Evolutionary conservation across 1,140 invertebrate species (phyloP), one percentile per base, ranked within the genome.

Genomic region (Trissolcus basalis): DNA sequence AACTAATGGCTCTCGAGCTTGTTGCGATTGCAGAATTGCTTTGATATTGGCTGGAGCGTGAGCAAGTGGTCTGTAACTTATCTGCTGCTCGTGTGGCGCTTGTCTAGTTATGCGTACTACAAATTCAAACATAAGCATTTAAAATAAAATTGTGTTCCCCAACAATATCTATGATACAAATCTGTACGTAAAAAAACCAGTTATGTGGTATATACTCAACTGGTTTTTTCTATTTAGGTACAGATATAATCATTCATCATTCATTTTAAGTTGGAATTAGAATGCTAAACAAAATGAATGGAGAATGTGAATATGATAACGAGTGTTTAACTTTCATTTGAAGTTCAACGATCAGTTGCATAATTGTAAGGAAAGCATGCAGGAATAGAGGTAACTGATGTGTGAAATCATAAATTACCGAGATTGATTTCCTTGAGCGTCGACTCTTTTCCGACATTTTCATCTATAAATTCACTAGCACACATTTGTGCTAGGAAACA

Each of bases 31-130:
- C 5, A 88, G 59, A 19, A 88, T 69, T 16, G 86, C 80, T 49
- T 85, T 81, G 11, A 88, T 86, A 0, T 82, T 77, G 0, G 77
- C 59, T 5, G 86, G 85, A 0, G 82, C 85, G 16, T 87, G 83
- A 16, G 81, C 81, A n/a, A 80, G 71, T 0, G 82, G 78, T 36
- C 79, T 77, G 12, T 87, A 85, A 16, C 77, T 82, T 4, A 77
- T 50, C 0, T 78, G 78, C 0, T 41, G 19, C 19, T 27, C 43
- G 33, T 72, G 75, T 45, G 68, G 76, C 4, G 69, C 45, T 55
- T 85, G 80, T 19, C 84, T 78, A n/a, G 41, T 76, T 39, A 59
- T 58, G 8, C 84, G 82, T 0, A 74, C 14, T 6, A 77, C 48
- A 7, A 60, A 50, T 10, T 41, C 83, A 72, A 48, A 50, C 80